Base-by-base conservation (phyloP, 2,797 vertebrate species). In the Centropyge bicolor region DNA sequence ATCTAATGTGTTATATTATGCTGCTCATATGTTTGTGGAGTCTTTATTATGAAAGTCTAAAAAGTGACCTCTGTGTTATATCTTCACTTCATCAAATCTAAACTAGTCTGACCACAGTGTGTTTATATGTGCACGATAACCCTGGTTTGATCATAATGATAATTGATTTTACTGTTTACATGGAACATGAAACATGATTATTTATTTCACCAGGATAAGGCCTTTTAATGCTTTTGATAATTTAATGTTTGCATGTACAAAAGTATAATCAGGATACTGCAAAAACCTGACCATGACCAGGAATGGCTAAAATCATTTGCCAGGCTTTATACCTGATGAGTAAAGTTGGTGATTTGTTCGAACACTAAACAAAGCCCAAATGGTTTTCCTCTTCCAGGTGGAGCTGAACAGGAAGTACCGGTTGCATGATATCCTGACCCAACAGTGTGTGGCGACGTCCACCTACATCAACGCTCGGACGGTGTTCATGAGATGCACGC, bases 391-490 rank as follows among this genome's bases (percentile, higher is more conserved):
- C 36, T 62, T 52, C 12, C 73, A 99, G 98, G 98, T 99, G 90
- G 98, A 99, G 81, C 73, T 95, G n/a, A 99, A 99, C 91, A 96
- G 98, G 52, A 95, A 93, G 68, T 99, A 96, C 52, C 94, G 98
- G 40, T 91, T 99, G 80, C 98, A 99, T 57, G 94, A 95, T 86
- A 89, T 97, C 17, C 88, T 97, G 22, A 96, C 96, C 48, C 97
- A 98, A 72, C 89, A 94, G 72, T 90, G 80, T 22, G 86, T 94
- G 51, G 89, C 73, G 1, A 96, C 95, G 0, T 97, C 97, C 11
- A 91, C 80, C 0, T 99, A 97, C 82, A 97, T 96, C 59, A 96
- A 98, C 17, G 94, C 96, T 0, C 96, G 98, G 35, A 94, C 95
- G 0, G 96, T 99, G 75, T 98, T 98, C 78, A 81, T 95, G 94